Conservation (phyloP, 1,140 invertebrate genomes). For the Pantala flavescens region DNA sequence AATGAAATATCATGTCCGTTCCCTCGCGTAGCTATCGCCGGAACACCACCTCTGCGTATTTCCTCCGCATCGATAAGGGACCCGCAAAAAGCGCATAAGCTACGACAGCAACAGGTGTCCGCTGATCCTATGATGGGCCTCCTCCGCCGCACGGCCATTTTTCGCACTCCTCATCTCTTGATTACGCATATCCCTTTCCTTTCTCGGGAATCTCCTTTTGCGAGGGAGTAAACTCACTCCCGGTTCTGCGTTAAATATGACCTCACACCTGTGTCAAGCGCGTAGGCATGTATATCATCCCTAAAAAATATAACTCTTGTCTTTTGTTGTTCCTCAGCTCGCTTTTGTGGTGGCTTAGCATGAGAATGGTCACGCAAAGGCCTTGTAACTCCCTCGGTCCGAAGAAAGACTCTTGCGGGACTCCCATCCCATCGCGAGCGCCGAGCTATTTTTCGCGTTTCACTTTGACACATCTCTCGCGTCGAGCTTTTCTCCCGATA, state of each 20-base stretch:
- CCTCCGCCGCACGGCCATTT: background rate
- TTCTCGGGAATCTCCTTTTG: background rate
- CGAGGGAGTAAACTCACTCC: background rate
- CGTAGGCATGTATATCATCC: background rate
- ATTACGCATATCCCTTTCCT: background rate
- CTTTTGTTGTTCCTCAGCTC: background rate
- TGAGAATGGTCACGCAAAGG: background rate
- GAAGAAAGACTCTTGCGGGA: background rate
- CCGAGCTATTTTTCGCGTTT: background rate
- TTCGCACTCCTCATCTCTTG: background rate
- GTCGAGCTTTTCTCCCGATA: background rate
- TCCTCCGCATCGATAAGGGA: background rate
- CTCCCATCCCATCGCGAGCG: background rate
- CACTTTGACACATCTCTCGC: background rate
- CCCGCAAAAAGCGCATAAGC: background rate
- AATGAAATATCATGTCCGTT: too few relatives aligned
- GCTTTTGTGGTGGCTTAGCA: background rate
- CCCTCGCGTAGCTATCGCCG: too few relatives aligned
- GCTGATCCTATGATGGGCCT: background rate
- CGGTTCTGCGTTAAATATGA: background rate
- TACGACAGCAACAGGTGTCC: background rate
- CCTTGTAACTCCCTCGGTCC: background rate
- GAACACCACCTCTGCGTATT: background rate
- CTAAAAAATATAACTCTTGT: background rate
- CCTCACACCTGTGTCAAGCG: background rate